Percentiles rank a stretch among this genome's conserved stretches.
Conservation (phyloP, 2,888 invertebrate genomes). For the Tridacna crocea region DNA sequence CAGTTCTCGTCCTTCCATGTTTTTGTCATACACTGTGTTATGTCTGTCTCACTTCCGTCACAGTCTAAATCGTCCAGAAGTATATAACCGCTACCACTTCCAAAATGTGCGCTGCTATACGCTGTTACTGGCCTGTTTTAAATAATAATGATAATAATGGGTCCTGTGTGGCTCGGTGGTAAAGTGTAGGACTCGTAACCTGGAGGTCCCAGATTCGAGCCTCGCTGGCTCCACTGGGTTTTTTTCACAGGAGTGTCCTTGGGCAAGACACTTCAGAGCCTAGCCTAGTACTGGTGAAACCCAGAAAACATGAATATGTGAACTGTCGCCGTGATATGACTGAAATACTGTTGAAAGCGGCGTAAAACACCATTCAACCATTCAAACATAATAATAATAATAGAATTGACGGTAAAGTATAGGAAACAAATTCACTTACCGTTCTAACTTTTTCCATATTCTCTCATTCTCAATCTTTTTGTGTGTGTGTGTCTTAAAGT, state of each 20-base stretch:
- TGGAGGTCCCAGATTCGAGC: too few relatives aligned
- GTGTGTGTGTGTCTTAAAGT: too few relatives aligned
- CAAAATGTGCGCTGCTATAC: constrained; percentile 37
- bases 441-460: neutral
- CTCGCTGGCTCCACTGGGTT: too few relatives aligned
- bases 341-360: too few relatives aligned
- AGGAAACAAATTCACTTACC: neutral
- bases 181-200: too few relatives aligned
- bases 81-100: constrained; percentile 26
- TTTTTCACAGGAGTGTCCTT: too few relatives aligned
- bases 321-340: too few relatives aligned
- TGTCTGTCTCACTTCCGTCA: constrained; percentile 47
- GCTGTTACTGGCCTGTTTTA: constrained; percentile 14
- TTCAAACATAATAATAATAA: neutral
- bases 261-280: too few relatives aligned
- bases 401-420: neutral
- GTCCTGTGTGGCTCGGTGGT: too few relatives aligned
- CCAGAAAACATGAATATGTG: too few relatives aligned
- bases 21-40: constrained; percentile 33
- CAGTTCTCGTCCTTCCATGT: constrained; percentile 52
- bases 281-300: too few relatives aligned
- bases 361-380: neutral
- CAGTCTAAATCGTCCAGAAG: constrained; percentile 50
- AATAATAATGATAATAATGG: neutral
- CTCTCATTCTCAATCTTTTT: neutral